Percentiles rank a stretch among this genome's conserved stretches.
These are phyloP conservation scores for Amiota minor DNA, from an alignment of 2,888 invertebrate genomes.

Conservation along the genomic window DNA sequence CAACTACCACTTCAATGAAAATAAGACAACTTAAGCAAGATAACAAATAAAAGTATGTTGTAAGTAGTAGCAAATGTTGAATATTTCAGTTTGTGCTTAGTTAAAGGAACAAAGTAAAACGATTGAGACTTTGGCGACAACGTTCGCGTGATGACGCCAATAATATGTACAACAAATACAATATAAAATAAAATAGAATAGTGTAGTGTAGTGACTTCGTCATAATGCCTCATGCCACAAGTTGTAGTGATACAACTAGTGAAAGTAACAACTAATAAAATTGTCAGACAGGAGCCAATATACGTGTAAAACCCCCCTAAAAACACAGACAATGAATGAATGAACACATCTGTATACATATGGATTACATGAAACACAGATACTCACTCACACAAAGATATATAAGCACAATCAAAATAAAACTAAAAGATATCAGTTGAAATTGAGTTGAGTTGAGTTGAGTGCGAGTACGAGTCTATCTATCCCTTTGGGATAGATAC, in stretches of 20 bases:
- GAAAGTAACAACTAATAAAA: slow-evolving; percentile 24
- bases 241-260: slow-evolving; percentile 2
- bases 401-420: slow-evolving; percentile 19
- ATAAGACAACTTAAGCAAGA: not conserved
- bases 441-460: not conserved
- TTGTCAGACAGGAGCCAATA: slow-evolving; percentile 12
- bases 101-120: slow-evolving; percentile 6
- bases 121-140: not conserved
- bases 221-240: not conserved
- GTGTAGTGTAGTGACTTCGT: too few relatives aligned
- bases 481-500: not conserved
- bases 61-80: not conserved
- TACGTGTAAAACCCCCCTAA: slow-evolving; percentile 2
- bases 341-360: not conserved
- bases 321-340: slow-evolving; percentile 11
- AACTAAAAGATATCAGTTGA: not conserved
- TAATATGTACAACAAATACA: not conserved
- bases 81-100: not conserved
- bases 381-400: slow-evolving; percentile 6
- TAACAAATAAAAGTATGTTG: not conserved
- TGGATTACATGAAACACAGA: not conserved
- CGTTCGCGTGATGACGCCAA: too few relatives aligned
- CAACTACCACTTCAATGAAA: slow-evolving; percentile 42
- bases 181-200: slow-evolving; percentile 7
- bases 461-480: slow-evolving; percentile 4